phyloP scores from a whole-genome alignment of 2,888 invertebrate species.

The Caenorhabditis sp. region DNA sequence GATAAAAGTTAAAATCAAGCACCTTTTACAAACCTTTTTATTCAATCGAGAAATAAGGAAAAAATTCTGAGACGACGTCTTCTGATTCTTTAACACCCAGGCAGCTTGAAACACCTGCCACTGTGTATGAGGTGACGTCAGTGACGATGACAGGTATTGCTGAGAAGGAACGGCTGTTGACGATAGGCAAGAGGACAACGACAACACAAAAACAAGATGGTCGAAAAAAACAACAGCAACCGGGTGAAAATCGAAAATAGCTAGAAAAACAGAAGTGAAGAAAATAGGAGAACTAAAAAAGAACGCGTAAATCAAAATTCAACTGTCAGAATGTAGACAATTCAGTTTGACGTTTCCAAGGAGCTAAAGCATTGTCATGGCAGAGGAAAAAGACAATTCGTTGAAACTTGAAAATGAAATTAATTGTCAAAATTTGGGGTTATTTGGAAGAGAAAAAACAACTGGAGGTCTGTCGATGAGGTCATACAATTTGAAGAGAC shows the following conservation, averaged over 20 bases:
- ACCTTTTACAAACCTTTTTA: neutral
- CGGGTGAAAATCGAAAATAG: neutral
- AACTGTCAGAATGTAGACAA: neutral
- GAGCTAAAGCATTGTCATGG: neutral
- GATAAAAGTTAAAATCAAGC: neutral
- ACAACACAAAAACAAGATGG: neutral
- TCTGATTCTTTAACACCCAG: neutral
- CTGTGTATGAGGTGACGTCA: constrained; percentile 7
- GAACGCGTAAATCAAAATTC: too few relatives aligned
- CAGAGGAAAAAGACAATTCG: neutral
- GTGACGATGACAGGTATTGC: neutral
- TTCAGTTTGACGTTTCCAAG: constrained; percentile 8
- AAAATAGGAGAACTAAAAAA: neutral
- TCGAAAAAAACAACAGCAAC: constrained; percentile 5
- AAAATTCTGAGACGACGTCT: neutral
- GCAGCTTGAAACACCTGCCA: constrained; percentile 10
- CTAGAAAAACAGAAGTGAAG: neutral
- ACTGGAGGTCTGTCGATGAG: neutral
- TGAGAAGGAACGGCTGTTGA: neutral
- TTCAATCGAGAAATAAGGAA: neutral
- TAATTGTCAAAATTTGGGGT: neutral
- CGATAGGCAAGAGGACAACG: neutral
- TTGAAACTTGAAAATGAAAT: neutral
- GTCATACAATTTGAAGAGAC: neutral
- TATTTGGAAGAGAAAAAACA: too few relatives aligned